Percentiles rank a stretch among this genome's conserved stretches.
These are phyloP conservation scores for Ceyx erithaca DNA, from an alignment of 2,797 vertebrate species.

Conservation along the genomic window DNA sequence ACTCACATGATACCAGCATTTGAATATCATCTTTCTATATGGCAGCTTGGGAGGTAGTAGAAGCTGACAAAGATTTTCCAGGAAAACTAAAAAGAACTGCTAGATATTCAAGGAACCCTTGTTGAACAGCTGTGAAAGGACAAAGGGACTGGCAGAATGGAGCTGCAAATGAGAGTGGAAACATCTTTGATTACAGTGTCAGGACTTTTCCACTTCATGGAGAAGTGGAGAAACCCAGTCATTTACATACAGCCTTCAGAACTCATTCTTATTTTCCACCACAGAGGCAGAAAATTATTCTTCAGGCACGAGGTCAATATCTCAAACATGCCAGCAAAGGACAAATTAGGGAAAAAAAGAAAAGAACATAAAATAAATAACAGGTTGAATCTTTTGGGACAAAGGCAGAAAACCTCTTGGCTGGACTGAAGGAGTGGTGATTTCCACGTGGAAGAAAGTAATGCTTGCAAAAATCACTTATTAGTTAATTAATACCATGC, in stretches of 20 bases:
- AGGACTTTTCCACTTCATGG: neutral
- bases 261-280: slow-evolving; percentile 12
- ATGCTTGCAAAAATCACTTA: slow-evolving; percentile 5
- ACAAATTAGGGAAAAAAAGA: neutral
- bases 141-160: neutral
- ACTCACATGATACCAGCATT: neutral
- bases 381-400: slow-evolving; percentile 32
- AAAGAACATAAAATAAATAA: neutral
- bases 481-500: slow-evolving; percentile 2
- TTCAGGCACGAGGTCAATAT: neutral
- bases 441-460: neutral
- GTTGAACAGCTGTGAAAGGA: neutral
- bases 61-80: neutral
- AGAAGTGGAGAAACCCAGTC: neutral
- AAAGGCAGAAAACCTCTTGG: slow-evolving; percentile 63
- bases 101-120: neutral
- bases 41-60: neutral
- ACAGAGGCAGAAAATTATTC: slow-evolving; percentile 16
- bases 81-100: neutral
- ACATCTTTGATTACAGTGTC: neutral
- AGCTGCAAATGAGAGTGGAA: slow-evolving; percentile 3
- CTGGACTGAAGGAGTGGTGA: neutral
- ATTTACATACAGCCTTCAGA: neutral
- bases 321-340: slow-evolving; percentile 49
- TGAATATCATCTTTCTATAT: neutral